These are phyloP conservation scores for Oreochromis niloticus DNA, from an alignment of 2,113 vertebrate genomes.

Conservation along the genomic window DNA sequence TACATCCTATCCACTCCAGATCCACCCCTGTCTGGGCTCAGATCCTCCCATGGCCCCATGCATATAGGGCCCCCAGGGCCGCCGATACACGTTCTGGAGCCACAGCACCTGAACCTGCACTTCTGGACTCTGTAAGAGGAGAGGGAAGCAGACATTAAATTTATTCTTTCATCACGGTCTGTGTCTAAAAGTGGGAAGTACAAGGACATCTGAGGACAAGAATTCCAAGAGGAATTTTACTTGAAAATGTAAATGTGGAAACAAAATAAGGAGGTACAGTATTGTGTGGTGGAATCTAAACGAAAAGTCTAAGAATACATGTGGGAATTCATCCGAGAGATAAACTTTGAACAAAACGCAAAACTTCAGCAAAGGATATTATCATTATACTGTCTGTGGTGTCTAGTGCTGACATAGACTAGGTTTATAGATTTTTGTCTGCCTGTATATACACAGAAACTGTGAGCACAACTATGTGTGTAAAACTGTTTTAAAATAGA, in stretches of 20 bases:
- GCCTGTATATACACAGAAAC: neutral
- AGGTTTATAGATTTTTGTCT: constrained; percentile 7
- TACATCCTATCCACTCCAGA: constrained; percentile 92
- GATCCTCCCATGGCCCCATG: constrained; percentile 51
- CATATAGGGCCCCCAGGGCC: constrained; percentile 58
- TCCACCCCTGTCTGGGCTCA: constrained; percentile 77
- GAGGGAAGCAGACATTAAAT: neutral
- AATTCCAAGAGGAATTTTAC: neutral
- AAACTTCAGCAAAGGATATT: neutral
- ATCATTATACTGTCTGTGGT: constrained; percentile 22
- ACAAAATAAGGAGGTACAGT: constrained; percentile 15
- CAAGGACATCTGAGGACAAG: neutral
- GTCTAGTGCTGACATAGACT: constrained; percentile 36
- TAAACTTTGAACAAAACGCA: neutral
- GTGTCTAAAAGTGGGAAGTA: constrained; percentile 1
- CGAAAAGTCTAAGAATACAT: neutral
- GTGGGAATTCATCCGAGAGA: neutral
- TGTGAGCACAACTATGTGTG: neutral
- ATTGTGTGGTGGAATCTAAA: neutral
- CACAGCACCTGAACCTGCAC: constrained; percentile 78
- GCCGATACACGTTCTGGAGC: constrained; percentile 71
- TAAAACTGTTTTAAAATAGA: neutral
- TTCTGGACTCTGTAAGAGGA: constrained; percentile 81
- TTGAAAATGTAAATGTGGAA: neutral
- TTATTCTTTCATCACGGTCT: neutral